Evolutionary conservation across 2,113 vertebrate genomes (phyloP), one percentile per base, ranked within the genome.

Genomic region (Herpailurus yagouaroundi): DNA sequence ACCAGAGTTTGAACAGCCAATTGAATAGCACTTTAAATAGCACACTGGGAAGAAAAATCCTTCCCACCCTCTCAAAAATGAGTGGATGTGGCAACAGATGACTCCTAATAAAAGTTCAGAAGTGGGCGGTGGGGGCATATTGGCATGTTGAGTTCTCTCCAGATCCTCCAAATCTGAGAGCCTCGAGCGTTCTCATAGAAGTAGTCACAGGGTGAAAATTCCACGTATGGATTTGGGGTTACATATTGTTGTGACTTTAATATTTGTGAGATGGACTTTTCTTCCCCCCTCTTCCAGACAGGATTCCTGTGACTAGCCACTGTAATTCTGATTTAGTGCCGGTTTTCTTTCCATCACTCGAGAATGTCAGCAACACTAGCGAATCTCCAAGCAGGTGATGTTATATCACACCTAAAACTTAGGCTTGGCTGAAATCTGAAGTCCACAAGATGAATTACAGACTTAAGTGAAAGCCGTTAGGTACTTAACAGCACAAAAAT

Each of bases 401-500:
- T 91, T 89, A 5, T 81, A 48, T 91, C 66, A 52, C 81, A 94
- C 90, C 84, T 88, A 91, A 94, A 83, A 60, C 31, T 80, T 64
- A 87, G 3, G n/a, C 82, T 95, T 82, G 45, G 81, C 80, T 60
- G 38, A 93, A 96, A 76, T 88, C 87, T 87, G 38, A 85, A 96
- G 63, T 94, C 71, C 55, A 16, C 41, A 55, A 63, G 66, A 96
- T 91, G 96, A 98, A 94, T 85, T 84, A 87, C 81, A 96, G 71
- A 84, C 52, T 84, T 83, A 71, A 88, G 79, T 86, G 79, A 91
- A 95, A 97, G 55, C 69, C 2, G 3, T 91, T 91, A 89, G 68
- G 76, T 96, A 81, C 64, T 95, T 95, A 92, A 84, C 19, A 29
- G 76, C 48, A 71, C 45, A 73, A 76, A 80, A 50, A 69, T 91